Conservation (phyloP, 2,888 invertebrate species). For the Lasioglossum calceatum region DNA sequence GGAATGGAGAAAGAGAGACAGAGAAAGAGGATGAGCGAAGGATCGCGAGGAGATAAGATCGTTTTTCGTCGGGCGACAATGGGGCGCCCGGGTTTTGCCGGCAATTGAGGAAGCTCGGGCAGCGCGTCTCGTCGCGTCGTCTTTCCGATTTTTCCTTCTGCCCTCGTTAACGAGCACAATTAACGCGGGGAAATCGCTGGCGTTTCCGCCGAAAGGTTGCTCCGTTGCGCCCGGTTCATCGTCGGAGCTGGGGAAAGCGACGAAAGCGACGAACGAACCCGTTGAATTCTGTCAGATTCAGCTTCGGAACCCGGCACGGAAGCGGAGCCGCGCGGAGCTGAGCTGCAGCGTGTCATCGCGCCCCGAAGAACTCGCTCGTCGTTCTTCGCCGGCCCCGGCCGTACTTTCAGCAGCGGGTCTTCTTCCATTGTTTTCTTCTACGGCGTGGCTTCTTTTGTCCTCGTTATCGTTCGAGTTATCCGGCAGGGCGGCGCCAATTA, state of each 20-base stretch:
- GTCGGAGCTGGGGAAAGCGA: neutral
- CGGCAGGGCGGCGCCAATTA: conserved; percentile 77
- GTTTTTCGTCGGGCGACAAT: conserved; percentile 4
- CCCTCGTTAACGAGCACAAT: conserved; percentile 37
- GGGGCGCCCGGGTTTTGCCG: neutral
- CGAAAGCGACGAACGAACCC: conserved; percentile 13
- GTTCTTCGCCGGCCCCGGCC: conserved; percentile 38
- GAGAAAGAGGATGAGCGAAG: neutral
- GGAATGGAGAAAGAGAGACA: neutral
- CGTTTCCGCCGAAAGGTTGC: conserved; percentile 19
- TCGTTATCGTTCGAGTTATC: conserved; percentile 78
- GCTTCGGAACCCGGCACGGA: neutral
- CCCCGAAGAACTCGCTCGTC: conserved; percentile 35
- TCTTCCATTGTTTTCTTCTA: conserved; percentile 66
- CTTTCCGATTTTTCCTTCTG: conserved; percentile 25
- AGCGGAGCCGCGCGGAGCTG: neutral
- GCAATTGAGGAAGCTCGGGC: neutral
- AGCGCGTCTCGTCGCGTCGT: neutral
- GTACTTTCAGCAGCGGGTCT: conserved; percentile 48
- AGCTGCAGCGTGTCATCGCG: conserved; percentile 32
- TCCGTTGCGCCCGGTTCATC: conserved; percentile 7
- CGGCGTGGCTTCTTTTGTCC: conserved; percentile 75
- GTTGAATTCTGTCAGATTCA: conserved; percentile 61
- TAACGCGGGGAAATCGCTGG: conserved; percentile 33
- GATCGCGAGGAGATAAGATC: conserved; percentile 11